Evolutionary conservation across 2,888 invertebrate species (phyloP), one percentile per base, ranked within the genome.

Genomic region (Thymelicus lineola): DNA sequence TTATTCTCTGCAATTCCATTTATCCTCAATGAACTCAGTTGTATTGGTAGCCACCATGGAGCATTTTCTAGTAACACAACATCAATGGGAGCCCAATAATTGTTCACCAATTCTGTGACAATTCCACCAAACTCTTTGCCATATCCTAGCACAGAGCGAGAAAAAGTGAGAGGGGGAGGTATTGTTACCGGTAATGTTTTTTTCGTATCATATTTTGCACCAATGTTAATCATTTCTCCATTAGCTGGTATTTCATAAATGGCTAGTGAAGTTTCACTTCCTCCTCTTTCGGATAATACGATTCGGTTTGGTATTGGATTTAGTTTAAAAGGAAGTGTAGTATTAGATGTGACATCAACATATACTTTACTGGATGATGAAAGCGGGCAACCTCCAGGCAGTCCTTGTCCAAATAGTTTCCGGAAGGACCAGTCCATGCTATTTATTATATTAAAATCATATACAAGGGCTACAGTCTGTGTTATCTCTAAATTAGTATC

Each of bases 91-190:
- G 94, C 94, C 95, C 96, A 97, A 79, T 97, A 96, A 76, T 96
- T 97, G 82, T 98, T 98, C 71, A 96, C 96, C 63, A 98, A 91
- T 86, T 97, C 96, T 28, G 97, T 97, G 0, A 97, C 96, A 77
- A 99, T 96, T 63, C 98, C 97, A 12, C 99, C 99, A 80, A 95
- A 95, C 86, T 98, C 98, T 89, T 98, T 97, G 0, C 99, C 99
- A 91, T 97, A 97, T 4, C 98, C 98, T 17, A 96, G 94, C n/a
- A 97, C 94, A 83, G 97, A 97, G 76, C 97, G 95, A 82, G 96
- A 97, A 10, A 97, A 97, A 82, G 96, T 95, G 7, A 97, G 93
- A 0, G 98, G 97, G 60, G 96, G 95, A 67, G 95, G 94, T 58
- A 89, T 77, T 64, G 94, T 94, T 0, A 96, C 82, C 46, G 89